Evolutionary conservation across 2,797 vertebrate species (phyloP), one percentile per base, ranked within the genome.

Genomic region (Loriculus beryllinus): DNA sequence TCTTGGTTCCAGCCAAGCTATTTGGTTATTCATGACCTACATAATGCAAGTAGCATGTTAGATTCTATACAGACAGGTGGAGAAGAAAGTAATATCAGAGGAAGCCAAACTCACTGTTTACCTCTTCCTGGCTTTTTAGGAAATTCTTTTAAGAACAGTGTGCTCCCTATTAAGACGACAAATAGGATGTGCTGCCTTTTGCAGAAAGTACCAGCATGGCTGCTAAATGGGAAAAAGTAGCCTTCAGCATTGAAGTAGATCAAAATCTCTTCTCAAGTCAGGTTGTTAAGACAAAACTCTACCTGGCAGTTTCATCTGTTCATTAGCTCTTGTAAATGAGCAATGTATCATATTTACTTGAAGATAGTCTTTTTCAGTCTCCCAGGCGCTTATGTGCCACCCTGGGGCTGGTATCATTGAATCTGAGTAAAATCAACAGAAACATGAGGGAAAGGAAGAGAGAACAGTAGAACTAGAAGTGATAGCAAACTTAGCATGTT

Each of bases 401-500:
- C 80, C 79, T 86, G 71, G 40, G 90, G 74, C 74, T 90, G 29
- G 20, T 86, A 76, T 90, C 28, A 23, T 84, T 76, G 51, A 90
- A 69, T 76, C 37, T 37, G 31, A 88, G 20, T 86, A 92, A 95
- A 95, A 90, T 59, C 39, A 86, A 88, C 2, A 91, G 77, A 91
- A 90, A 59, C 49, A 31, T 17, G 21, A 33, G 35, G 19, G 22
- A 89, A 92, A 20, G 23, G 42, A 28, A 91, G 33, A 39, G 54
- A 81, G 67, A 90, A 56, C 1, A 4, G 48, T 16, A 88, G 40
- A 86, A 91, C 22, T 62, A 74, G 87, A 79, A 90, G 72, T 28
- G 7, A 91, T 51, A 93, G 85, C 56, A 86, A 90, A 79, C 82
- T 90, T 92, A 90, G 76, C 85, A 94, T 92, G 72, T 86, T 96